Evolutionary conservation across 2,888 invertebrate species (phyloP).

Genomic region (Cryptocephalus primarius): DNA sequence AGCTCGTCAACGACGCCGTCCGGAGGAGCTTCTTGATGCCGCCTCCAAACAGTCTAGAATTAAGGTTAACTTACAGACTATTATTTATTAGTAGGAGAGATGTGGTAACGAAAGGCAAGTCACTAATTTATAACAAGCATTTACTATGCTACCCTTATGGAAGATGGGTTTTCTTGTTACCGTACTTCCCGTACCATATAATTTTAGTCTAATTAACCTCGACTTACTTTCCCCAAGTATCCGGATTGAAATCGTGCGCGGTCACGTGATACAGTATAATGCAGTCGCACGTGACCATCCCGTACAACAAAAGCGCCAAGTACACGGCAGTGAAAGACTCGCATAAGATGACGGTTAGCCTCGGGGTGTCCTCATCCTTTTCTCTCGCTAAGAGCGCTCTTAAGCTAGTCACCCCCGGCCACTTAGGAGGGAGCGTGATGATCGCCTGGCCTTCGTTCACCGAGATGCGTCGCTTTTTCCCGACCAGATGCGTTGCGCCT

Average conservation of each 20-base stretch:
- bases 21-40: conserved; percentile 77
- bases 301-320: conserved; percentile 85
- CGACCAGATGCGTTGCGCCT: conserved; percentile 57
- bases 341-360: conserved; percentile 79
- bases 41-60: conserved; percentile 69
- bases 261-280: conserved; percentile 80
- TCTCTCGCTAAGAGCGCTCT: conserved; percentile 84
- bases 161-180: too few relatives aligned
- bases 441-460: conserved; percentile 66
- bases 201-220: background rate
- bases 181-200: background rate
- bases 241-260: conserved; percentile 68
- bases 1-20: conserved; percentile 52
- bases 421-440: conserved; percentile 78
- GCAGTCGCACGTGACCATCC: conserved; percentile 85
- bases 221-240: conserved; percentile 54
- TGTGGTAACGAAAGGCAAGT: background rate
- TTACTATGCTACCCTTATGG: too few relatives aligned
- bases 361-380: conserved; percentile 88
- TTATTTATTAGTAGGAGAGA: background rate
- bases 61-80: background rate
- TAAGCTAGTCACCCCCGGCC: conserved; percentile 93
- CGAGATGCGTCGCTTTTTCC: conserved; percentile 61
- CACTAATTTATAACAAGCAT: too few relatives aligned
- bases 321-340: conserved; percentile 92